Evolutionary conservation across 2,888 invertebrate species (phyloP), one percentile per base, ranked within the genome.

Genomic region (Tillus elongatus): DNA sequence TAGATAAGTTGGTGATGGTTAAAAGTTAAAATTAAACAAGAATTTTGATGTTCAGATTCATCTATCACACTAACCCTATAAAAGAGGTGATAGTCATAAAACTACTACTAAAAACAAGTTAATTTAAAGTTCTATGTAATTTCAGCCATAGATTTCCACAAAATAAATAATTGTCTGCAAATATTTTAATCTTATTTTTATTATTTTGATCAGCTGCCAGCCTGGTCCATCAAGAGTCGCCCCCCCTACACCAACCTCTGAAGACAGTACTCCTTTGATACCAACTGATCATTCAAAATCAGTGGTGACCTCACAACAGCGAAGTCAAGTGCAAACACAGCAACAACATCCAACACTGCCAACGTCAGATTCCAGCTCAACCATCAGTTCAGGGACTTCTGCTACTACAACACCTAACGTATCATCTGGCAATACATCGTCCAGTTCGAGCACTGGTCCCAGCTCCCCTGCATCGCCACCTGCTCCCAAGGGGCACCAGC

Each of bases 211-310:
- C 49, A 75, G 75, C 51, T 68, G 68, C 36, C 74, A 75, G 52
- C 75, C 75, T 15, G 75, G 75, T 6, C 75, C 75, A 13, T 76
- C 76, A 8, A 69, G 79, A 43, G 67, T 75, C 27, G 80, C 83
- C 8, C 87, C 87, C 9, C 80, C 86, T 3, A 71, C 81, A 34
- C 85, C 87, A 0, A 81, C 81, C 8, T 67, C 72, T 11, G 75
- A 75, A 53, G 74, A 74, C 46, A 72, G 69, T 26, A 70, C 72
- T 2, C 75, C 74, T 1, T 57, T 75, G 34, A 75, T 75, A 49
- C 72, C 74, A n/a, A 73, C 72, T 1, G 73, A 74, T 56, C 72
- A 73, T 51, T 65, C 69, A 2, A 62, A 66, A 41, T 66, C 60
- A 39, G 55, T 71, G 50, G 60, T 52, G 27, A 33, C 46, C 13